Percentiles rank a stretch among this genome's conserved stretches.
phyloP scores from a whole-genome alignment of 2,888 invertebrate species.

The Noctua fimbriata region DNA sequence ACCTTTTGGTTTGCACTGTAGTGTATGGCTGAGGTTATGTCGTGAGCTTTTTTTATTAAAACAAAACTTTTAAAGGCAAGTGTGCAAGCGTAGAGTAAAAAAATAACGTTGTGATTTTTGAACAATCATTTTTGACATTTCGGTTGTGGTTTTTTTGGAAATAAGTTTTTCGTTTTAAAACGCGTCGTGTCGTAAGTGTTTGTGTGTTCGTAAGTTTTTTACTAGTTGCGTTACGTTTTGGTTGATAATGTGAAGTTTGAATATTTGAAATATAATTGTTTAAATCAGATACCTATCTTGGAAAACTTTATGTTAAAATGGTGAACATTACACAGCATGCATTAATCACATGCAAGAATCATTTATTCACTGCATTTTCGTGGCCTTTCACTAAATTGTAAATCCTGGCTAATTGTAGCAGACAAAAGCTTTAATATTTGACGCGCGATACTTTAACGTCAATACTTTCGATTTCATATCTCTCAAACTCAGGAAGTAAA shows the following conservation, averaged over 20 bases:
- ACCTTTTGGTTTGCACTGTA: slow-evolving; percentile 39
- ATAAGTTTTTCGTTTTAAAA: slow-evolving; percentile 52
- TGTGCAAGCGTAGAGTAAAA: slow-evolving; percentile 71
- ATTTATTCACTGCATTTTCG: slow-evolving; percentile 20
- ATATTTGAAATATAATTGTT: slow-evolving; percentile 40
- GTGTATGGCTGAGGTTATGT: slow-evolving; percentile 64
- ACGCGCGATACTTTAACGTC: slow-evolving; percentile 22
- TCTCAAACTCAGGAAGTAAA: background rate
- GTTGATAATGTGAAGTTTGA: slow-evolving; percentile 58
- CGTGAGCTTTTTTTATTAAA: slow-evolving; percentile 40
- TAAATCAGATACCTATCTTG: slow-evolving; percentile 17
- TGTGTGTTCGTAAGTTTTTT: slow-evolving; percentile 55
- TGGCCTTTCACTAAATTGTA: slow-evolving; percentile 29
- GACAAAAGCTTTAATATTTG: slow-evolving; percentile 54
- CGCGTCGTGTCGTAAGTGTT: slow-evolving; percentile 57
- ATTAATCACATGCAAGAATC: slow-evolving; percentile 14
- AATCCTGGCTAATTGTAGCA: slow-evolving; percentile 32
- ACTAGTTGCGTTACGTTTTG: slow-evolving; percentile 59
- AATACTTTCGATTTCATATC: background rate
- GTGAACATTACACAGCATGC: slow-evolving; percentile 4
- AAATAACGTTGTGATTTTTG: slow-evolving; percentile 72
- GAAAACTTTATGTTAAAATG: slow-evolving; percentile 14
- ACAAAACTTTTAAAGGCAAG: slow-evolving; percentile 69
- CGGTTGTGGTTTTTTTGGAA: slow-evolving; percentile 75
- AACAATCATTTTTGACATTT: slow-evolving; percentile 68